phyloP scores from a whole-genome alignment of 1,140 invertebrate species.

The Homarus americanus region DNA sequence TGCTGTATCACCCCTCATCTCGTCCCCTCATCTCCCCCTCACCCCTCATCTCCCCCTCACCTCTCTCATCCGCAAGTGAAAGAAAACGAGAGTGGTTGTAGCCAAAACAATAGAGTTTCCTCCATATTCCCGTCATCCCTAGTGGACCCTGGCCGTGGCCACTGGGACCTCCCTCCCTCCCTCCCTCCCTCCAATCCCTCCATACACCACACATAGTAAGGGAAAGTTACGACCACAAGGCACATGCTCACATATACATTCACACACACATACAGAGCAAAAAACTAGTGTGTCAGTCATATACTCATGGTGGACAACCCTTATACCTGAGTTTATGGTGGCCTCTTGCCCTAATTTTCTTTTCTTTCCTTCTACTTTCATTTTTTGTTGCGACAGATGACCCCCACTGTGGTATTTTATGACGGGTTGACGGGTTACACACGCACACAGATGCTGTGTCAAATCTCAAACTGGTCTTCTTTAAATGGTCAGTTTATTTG shows the following conservation, averaged over 20 bases:
- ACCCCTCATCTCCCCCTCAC: no score
- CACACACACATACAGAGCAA: neutral
- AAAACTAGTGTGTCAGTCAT: constrained; percentile 22
- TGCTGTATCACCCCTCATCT: no score
- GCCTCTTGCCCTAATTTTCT: constrained; percentile 14
- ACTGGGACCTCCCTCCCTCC: neutral
- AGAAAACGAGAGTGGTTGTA: neutral
- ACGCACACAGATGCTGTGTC: constrained; percentile 25
- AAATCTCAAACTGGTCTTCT: constrained; percentile 50
- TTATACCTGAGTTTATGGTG: constrained; percentile 5
- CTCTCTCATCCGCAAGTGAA: neutral
- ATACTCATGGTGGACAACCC: neutral
- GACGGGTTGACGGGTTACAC: neutral
- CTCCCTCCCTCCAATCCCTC: neutral
- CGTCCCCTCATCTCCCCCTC: no score
- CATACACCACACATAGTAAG: neutral
- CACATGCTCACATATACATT: neutral
- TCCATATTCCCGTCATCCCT: no score
- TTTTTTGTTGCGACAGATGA: neutral
- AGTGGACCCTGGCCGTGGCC: no score
- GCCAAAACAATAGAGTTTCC: no score
- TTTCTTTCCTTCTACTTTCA: neutral
- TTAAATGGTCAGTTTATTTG: constrained; percentile 46
- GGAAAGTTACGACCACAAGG: constrained; percentile 42
- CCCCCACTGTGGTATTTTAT: constrained; percentile 3